Base-by-base conservation (phyloP, 2,797 vertebrate species). In the Poeciliopsis presidionis region DNA sequence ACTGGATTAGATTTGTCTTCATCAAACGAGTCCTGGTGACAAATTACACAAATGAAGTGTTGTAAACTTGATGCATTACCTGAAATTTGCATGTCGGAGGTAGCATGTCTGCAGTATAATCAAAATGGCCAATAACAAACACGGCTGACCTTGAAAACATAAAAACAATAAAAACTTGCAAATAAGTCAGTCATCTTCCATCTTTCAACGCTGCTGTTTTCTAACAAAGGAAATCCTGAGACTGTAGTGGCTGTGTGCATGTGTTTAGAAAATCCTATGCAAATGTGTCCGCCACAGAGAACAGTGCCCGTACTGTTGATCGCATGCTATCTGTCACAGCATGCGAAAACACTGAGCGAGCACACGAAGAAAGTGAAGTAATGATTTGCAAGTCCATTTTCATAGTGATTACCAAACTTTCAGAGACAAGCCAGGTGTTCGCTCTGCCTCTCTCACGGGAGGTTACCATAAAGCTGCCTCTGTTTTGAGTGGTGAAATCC, bases 381-480 rank as follows among this genome's bases (percentile, higher is more conserved):
- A 43, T 25, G 5, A 89, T 89, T 92, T 92, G 87, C 88, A 87
- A 81, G 16, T 36, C 59, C 13, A 83, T 89, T 89, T 91, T 78
- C 85, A 89, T 88, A 87, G 20, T 46, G 8, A 39, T 78, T 75
- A 67, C 49, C 76, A 75, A 73, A 83, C 84, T 78, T 46, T 16
- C 71, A 88, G 30, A 83, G 63, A 81, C 76, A 80, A 75, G 78
- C 20, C 74, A 88, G 84, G 71, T 84, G 91, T 78, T 82, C 14
- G 14, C 43, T 45, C 13, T 73, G 49, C 63, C 30, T 78, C 49
- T 75, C 70, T 79, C 67, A 73, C 4, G 6, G 70, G 55, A 63
- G 47, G 41, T 33, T 70, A 71, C 45, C 12, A 88, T 67, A 85
- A 79, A 79, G 76, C 47, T 33, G 36, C 14, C 22, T 65, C 75